Evolutionary conservation across 2,888 invertebrate species (phyloP).

Genomic region (Monochamus alternatus): DNA sequence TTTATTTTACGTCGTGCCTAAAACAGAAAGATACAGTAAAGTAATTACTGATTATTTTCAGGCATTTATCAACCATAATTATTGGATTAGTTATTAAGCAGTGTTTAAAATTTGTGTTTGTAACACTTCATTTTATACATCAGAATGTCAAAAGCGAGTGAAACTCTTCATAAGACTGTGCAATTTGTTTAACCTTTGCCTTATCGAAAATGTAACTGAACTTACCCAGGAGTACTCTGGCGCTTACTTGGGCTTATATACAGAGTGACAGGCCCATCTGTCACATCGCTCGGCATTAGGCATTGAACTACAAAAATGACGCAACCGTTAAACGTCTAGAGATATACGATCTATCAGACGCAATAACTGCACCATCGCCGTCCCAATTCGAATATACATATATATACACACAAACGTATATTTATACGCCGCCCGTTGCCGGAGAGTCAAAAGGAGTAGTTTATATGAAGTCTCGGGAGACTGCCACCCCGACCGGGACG

Average conservation of each 20-base stretch:
- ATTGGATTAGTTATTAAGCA: too few relatives aligned
- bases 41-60: too few relatives aligned
- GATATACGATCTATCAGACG: conserved; percentile 44
- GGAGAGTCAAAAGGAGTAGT: conserved; percentile 45
- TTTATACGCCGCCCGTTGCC: conserved; percentile 27
- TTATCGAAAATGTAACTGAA: too few relatives aligned
- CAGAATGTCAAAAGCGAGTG: too few relatives aligned
- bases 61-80: too few relatives aligned
- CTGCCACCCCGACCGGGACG: conserved; percentile 40
- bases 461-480: conserved; percentile 51
- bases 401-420: conserved; percentile 25
- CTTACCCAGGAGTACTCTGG: too few relatives aligned
- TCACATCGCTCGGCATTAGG: conserved; percentile 40
- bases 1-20: too few relatives aligned
- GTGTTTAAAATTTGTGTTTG: too few relatives aligned
- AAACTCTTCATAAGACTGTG: too few relatives aligned
- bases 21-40: too few relatives aligned
- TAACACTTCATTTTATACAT: too few relatives aligned
- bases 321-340: conserved; percentile 27
- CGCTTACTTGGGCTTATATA: neutral
- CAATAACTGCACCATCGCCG: conserved; percentile 47
- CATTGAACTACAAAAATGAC: conserved; percentile 38
- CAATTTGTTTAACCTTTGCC: too few relatives aligned
- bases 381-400: conserved; percentile 41
- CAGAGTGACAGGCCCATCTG: conserved; percentile 18